phyloP scores from a whole-genome alignment of 2,797 vertebrate species.

The Spatula versicolor region DNA sequence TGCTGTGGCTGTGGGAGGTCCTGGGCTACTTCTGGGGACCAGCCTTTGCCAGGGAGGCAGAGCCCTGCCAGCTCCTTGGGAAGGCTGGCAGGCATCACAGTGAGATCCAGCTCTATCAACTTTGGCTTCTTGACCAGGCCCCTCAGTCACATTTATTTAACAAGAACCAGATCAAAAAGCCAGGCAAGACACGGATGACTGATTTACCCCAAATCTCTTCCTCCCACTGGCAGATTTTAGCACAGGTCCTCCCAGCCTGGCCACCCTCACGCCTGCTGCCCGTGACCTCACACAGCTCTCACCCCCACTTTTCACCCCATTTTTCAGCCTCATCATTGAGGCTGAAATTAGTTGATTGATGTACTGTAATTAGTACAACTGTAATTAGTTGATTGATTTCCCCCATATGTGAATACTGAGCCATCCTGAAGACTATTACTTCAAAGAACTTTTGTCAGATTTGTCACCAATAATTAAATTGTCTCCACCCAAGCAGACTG shows the following conservation, averaged over 20 bases:
- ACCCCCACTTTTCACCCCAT: not conserved
- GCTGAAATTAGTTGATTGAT: constrained; percentile 5
- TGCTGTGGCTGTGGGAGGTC: not conserved
- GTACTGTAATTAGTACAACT: not conserved
- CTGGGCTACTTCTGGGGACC: not conserved
- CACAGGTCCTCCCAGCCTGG: not conserved
- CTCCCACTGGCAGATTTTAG: not conserved
- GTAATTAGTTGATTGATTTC: constrained; percentile 17
- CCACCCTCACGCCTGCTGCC: not conserved
- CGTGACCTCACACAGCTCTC: not conserved
- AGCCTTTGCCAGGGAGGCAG: not conserved
- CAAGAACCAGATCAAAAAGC: not conserved
- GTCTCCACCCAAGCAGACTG: constrained; percentile 15
- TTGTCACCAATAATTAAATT: constrained; percentile 26
- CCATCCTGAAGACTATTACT: not conserved
- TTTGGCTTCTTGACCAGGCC: not conserved
- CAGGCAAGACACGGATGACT: not conserved
- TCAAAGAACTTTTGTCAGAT: constrained; percentile 36
- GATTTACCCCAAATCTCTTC: not conserved
- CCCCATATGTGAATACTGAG: not conserved
- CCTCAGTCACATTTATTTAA: not conserved
- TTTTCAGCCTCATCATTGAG: not conserved
- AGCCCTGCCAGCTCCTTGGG: not conserved
- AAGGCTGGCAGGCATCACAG: not conserved
- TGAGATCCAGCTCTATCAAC: not conserved